Evolutionary conservation across 2,888 invertebrate species (phyloP).

Genomic region (Drosophila prolongata): DNA sequence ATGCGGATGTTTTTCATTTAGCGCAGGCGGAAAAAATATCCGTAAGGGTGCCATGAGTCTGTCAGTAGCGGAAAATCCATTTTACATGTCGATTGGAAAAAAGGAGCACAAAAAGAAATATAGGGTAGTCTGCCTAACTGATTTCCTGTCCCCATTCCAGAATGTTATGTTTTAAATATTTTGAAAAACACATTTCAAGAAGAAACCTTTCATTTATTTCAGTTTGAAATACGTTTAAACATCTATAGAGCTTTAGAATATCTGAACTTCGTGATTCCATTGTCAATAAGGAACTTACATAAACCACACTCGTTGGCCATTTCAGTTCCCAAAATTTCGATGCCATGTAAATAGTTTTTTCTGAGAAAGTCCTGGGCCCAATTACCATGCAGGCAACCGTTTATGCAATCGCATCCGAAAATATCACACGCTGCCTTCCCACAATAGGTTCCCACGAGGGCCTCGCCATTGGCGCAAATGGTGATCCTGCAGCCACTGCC

Average conservation of each 20-base stretch:
- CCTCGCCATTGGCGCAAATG: slow-evolving; percentile 18
- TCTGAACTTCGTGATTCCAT: too few relatives aligned
- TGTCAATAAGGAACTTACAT: too few relatives aligned
- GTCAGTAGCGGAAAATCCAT: slow-evolving; percentile 45
- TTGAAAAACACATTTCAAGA: neutral
- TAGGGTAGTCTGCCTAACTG: neutral
- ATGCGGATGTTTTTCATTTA: slow-evolving; percentile 52
- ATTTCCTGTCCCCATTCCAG: slow-evolving; percentile 10
- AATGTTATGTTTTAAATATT: slow-evolving; percentile 8
- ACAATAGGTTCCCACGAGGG: slow-evolving; percentile 18
- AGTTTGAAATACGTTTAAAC: neutral
- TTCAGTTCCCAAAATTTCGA: neutral
- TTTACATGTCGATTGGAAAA: slow-evolving; percentile 55
- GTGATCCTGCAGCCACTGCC: slow-evolving; percentile 1
- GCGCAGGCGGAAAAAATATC: slow-evolving; percentile 22
- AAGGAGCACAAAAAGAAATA: neutral
- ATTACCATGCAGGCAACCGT: slow-evolving; percentile 9
- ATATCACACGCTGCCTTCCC: slow-evolving; percentile 1
- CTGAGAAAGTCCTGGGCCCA: slow-evolving; percentile 8
- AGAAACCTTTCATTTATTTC: neutral
- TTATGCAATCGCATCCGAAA: slow-evolving; percentile 4
- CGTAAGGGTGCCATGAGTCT: slow-evolving; percentile 10
- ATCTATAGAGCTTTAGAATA: too few relatives aligned
- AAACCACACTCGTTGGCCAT: neutral
- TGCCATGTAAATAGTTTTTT: neutral